These are phyloP conservation scores for Urocyon cinereoargenteus DNA, from an alignment of 2,797 vertebrate species.

Conservation along the genomic window DNA sequence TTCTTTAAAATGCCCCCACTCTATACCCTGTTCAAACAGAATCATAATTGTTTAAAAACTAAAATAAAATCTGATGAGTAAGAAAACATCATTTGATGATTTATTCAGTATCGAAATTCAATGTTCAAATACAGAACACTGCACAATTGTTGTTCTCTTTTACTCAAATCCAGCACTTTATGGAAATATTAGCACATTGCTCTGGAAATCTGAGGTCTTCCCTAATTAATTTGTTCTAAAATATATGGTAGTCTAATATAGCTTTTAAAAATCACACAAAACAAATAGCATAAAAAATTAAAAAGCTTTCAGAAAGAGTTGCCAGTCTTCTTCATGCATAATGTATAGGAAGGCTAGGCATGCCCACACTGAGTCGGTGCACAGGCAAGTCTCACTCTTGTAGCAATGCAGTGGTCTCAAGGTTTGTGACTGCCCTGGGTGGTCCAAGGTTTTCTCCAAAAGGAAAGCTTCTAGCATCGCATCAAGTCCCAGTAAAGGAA, in stretches of 20 bases:
- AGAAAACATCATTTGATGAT: background rate
- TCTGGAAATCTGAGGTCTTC: background rate
- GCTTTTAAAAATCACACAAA: background rate
- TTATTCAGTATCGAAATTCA: background rate
- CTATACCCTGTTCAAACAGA: background rate
- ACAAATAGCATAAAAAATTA: slow-evolving; percentile 10
- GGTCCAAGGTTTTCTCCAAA: background rate
- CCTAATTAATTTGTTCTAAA: background rate
- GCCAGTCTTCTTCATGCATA: background rate
- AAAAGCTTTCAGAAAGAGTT: slow-evolving; percentile 9
- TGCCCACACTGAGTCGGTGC: background rate
- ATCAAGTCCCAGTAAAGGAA: background rate
- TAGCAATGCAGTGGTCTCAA: background rate
- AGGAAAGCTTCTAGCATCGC: background rate
- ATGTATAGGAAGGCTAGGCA: background rate
- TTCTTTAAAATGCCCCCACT: background rate
- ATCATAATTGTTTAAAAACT: slow-evolving; percentile 36
- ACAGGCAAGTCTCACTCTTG: background rate
- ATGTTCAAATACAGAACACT: background rate
- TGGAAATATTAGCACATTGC: background rate
- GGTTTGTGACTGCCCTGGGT: background rate
- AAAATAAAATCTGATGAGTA: background rate
- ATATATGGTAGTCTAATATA: background rate
- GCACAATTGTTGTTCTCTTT: background rate
- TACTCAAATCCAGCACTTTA: background rate